Base-by-base conservation (phyloP, 1,140 invertebrate genomes). In the Diuraphis noxia region DNA sequence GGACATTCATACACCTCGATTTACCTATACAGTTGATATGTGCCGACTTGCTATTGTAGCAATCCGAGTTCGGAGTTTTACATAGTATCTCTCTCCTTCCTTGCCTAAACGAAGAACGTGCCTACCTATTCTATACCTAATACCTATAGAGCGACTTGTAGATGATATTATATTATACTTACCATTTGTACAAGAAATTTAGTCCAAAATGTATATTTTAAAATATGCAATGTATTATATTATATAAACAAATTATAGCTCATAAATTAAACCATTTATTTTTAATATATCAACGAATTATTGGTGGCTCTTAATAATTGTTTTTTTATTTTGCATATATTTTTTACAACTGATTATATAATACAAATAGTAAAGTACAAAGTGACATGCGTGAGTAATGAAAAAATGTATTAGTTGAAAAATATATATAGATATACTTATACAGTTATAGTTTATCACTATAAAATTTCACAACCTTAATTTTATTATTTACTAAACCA, bases 291-390 rank as follows among this genome's bases (percentile, higher is more conserved):
- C 52, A 63, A 63, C 30, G 30, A 63, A 63, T 56, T 56, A 49
- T 56, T 56, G 52, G 30, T 63, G 56, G 56, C 30, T 63, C 13
- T 25, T 63, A 63, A 63, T 77, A 36, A 77, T 77, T 77, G n/a
- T 40, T 81, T 38, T 81, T 38, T 19, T 40, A 38, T 38, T 40
- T 81, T 81, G 79, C 23, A 38, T 81, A 40, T 8, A 40, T 43
- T n/a, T 40, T 82, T 41, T 82, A 82, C 38, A 82, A 41, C 36
- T 13, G 21, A 79, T 93, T 92, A 36, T 92, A 36, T 92, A 93
- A 52, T 87, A 49, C 21, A 52, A 56, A 56, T 38, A 56, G 23
- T 36, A 72, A 38, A 2, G 36, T 85, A 34, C 25, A 85, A 85
- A 19, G 30, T n/a, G 25, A 85, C 40, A 34, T 25, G 25, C 34